Evolutionary conservation across 2,888 invertebrate genomes (phyloP).

Genomic region (Scaptomyza flava): DNA sequence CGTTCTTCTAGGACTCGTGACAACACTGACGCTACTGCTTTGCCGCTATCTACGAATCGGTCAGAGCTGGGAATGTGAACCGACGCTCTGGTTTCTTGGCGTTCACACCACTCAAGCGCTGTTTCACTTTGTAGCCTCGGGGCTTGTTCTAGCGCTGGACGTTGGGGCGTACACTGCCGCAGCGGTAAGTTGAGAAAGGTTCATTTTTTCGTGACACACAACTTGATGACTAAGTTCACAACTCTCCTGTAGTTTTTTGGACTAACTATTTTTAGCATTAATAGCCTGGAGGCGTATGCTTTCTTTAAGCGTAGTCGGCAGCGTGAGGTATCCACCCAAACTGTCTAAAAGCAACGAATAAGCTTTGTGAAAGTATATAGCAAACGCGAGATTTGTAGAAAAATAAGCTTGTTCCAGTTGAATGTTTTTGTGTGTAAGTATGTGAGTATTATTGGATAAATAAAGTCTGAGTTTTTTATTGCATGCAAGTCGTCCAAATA

Average conservation of each 20-base stretch:
- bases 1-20: constrained; percentile 51
- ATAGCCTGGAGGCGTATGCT: constrained; percentile 61
- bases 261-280: constrained; percentile 61
- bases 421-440: too few species aligned
- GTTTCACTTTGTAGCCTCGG: constrained; percentile 63
- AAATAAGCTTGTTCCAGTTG: too few species aligned
- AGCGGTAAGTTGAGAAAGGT: constrained; percentile 53
- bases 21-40: constrained; percentile 54
- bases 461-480: too few species aligned
- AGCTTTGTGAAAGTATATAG: constrained; percentile 5
- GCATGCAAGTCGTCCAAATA: too few species aligned
- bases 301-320: constrained; percentile 63
- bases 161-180: constrained; percentile 60
- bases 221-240: not conserved
- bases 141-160: constrained; percentile 59
- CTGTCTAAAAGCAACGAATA: constrained; percentile 35
- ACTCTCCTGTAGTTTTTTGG: constrained; percentile 56
- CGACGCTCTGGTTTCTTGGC: constrained; percentile 54
- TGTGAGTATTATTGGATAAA: too few species aligned
- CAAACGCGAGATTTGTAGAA: too few species aligned
- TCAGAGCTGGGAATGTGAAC: constrained; percentile 58
- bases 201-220: not conserved
- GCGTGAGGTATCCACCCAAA: constrained; percentile 64
- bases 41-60: constrained; percentile 67
- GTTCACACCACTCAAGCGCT: constrained; percentile 55